Percentiles rank a stretch among this genome's conserved stretches.
phyloP scores from a whole-genome alignment of 2,888 invertebrate species.

The Zeuzera pyrina region DNA sequence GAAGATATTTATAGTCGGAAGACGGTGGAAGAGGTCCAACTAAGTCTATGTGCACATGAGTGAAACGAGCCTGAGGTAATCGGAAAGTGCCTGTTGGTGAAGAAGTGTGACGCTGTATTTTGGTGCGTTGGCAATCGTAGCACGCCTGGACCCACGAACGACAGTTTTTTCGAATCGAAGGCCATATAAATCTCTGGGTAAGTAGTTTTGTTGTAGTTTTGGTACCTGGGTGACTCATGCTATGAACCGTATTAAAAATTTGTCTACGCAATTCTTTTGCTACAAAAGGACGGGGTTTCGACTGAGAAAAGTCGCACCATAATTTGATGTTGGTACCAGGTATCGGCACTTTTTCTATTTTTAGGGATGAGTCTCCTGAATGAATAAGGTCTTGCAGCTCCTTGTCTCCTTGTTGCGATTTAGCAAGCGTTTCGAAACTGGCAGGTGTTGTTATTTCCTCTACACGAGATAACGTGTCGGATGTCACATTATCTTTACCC shows the following conservation, averaged over 20 bases:
- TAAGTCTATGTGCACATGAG: too few relatives aligned
- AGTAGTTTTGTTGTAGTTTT: conserved; percentile 19
- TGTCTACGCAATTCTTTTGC: conserved; percentile 9
- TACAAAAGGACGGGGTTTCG: conserved; percentile 14
- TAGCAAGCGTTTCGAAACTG: conserved; percentile 6
- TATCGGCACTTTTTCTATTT: conserved; percentile 1
- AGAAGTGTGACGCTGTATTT: conserved; percentile 7
- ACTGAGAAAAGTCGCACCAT: conserved; percentile 14
- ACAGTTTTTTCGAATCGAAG: too few relatives aligned
- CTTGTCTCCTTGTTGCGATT: conserved; percentile 7
- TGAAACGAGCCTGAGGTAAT: too few relatives aligned
- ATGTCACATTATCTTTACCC: conserved; percentile 28
- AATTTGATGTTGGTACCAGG: conserved; percentile 7
- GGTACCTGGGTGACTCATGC: conserved; percentile 17
- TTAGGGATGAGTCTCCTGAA: background rate
- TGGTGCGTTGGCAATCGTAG: conserved; percentile 16
- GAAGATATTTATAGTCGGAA: too few relatives aligned
- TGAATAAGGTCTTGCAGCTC: conserved; percentile 1
- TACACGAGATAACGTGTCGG: conserved; percentile 29
- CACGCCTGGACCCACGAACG: conserved; percentile 9
- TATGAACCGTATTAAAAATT: conserved; percentile 16
- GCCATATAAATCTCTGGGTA: conserved; percentile 23
- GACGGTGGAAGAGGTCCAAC: too few relatives aligned
- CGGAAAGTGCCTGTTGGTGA: conserved; percentile 3
- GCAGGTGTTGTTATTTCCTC: conserved; percentile 13